A percentile compares a stretch with the other conserved stretches of the same genome.
Conservation (phyloP, 2,113 vertebrate genomes). For the Bos javanicus region DNA sequence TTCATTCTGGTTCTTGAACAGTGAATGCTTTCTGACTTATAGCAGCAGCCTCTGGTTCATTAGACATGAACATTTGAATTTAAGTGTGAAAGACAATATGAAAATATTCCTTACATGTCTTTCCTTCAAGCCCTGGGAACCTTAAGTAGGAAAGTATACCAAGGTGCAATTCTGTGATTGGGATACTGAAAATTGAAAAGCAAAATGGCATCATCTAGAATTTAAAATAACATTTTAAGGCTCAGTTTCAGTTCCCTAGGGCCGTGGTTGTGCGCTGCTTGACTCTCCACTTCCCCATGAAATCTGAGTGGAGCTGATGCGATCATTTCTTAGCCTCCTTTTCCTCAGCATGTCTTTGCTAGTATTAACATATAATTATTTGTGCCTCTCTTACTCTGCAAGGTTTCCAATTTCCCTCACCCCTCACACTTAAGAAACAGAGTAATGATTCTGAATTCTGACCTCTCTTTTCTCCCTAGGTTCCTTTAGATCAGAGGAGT, state of each 20-base stretch:
- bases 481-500: not conserved
- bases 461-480: not conserved
- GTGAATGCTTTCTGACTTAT: conserved; percentile 59
- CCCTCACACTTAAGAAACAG: not conserved
- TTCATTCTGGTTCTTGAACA: conserved; percentile 38
- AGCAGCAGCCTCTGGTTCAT: conserved; percentile 62
- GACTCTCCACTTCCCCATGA: not conserved
- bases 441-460: not conserved
- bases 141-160: conserved; percentile 47
- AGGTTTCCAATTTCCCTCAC: not conserved
- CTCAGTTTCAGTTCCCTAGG: not conserved
- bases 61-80: conserved; percentile 62
- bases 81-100: conserved; percentile 65
- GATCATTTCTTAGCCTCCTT: not conserved
- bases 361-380: not conserved
- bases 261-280: not conserved
- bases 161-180: not conserved
- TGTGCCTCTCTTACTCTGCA: too few relatives aligned
- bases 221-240: conserved; percentile 17
- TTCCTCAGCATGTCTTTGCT: not conserved
- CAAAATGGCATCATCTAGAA: conserved; percentile 4
- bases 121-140: conserved; percentile 55
- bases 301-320: not conserved
- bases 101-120: conserved; percentile 60
- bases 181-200: not conserved